Conservation (phyloP, 2,797 vertebrate species). For the Rhabdomys pumilio region DNA sequence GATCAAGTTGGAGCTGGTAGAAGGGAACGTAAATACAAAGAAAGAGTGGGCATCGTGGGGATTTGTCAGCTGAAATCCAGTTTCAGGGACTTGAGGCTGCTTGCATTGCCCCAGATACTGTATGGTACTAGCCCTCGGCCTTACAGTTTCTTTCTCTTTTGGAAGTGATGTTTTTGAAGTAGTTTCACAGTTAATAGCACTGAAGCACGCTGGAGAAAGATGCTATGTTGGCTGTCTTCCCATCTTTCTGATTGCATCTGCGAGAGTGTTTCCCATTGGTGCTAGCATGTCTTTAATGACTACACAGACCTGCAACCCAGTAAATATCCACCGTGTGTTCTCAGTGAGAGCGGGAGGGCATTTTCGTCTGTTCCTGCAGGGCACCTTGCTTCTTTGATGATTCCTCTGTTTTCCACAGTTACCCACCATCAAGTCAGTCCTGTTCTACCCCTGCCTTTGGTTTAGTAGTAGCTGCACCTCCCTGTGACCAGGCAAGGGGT, state of each 20-base stretch:
- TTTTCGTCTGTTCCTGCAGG: background rate
- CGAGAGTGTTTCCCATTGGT: constrained; percentile 28
- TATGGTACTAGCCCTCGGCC: background rate
- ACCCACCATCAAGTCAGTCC: background rate
- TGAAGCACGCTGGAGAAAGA: background rate
- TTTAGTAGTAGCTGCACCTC: background rate
- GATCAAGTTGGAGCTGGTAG: background rate
- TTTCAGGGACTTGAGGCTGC: background rate
- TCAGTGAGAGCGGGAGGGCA: background rate
- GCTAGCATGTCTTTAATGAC: background rate
- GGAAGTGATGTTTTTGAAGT: constrained; percentile 15
- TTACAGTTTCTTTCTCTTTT: background rate
- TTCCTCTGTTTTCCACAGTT: background rate
- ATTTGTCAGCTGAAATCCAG: background rate
- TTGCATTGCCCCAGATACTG: too few species aligned
- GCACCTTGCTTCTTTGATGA: background rate
- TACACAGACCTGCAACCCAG: background rate
- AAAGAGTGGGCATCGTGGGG: background rate
- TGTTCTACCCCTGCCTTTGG: background rate
- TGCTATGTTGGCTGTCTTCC: background rate
- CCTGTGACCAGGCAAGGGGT: background rate
- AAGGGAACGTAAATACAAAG: background rate
- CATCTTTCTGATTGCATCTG: background rate
- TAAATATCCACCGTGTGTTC: background rate
- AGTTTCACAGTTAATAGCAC: background rate